Base-by-base conservation (phyloP, 2,797 vertebrate genomes). In the Lindbergichthys nudifrons region DNA sequence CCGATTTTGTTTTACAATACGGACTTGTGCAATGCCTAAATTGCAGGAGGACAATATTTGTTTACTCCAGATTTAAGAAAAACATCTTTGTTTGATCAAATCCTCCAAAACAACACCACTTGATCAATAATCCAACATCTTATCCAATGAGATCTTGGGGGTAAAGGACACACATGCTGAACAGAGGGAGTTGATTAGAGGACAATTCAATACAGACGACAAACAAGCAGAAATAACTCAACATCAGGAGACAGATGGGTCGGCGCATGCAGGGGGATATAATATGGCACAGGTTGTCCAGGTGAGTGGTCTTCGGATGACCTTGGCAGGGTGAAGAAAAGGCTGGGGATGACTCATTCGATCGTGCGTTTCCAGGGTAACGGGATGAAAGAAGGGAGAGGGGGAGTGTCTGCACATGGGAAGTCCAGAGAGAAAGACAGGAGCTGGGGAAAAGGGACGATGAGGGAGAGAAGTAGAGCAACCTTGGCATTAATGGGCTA, bases 281-380 rank as follows among this genome's bases (percentile, higher is more conserved):
- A 46, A 57, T 5, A 46, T 51, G 50, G n/a, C 30, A 50, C 77
- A 46, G 54, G 52, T 51, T 39, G 51, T 42, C 53, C 53, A 70
- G 73, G 76, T 60, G 72, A 36, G 21, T 51, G 65, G 74, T 77
- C 79, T 64, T 58, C 16, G 5, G 42, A 63, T 83, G 87, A 89
- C 85, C 79, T 88, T 89, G 78, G 53, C 57, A 32, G 72, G 74
- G 46, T n/a, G 70, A 68, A 23, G 46, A 53, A 59, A 19, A 23
- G 52, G 51, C 60, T 36, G 11, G 56, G 19, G 48, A 53, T 86
- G 88, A 89, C 75, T 87, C 87, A 85, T 62, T 72, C 51, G 16
- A 57, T 50, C 66, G 5, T 41, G 53, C 21, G 88, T 92, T 89
- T 84, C 89, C 87, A 87, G 3, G 82, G 88, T 73, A 90, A 93